A percentile compares a stretch with the other conserved stretches of the same genome.
Evolutionary conservation across 2,113 vertebrate genomes (phyloP).

Genomic region (Dasyornis broadbenti): DNA sequence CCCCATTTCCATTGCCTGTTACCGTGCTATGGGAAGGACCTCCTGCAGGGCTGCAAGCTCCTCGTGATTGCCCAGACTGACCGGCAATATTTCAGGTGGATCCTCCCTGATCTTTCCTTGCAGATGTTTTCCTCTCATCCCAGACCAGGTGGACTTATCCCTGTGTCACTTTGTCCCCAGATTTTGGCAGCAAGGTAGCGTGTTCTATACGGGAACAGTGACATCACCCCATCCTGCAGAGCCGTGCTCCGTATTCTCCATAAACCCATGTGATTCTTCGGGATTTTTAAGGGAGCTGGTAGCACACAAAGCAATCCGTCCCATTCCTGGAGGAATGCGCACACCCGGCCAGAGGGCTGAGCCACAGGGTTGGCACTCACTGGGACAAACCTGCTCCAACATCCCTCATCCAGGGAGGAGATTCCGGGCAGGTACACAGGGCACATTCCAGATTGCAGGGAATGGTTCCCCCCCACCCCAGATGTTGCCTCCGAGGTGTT

Average conservation of each 20-base stretch:
- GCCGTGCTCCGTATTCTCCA: neutral
- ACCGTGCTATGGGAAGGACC: neutral
- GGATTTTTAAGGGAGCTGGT: neutral
- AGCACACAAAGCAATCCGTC: fast-evolving
- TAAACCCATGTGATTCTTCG: neutral
- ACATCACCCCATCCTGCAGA: neutral
- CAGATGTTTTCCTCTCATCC: neutral
- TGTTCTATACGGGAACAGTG: fast-evolving
- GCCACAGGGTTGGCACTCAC: fast-evolving
- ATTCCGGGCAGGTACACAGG: fast-evolving
- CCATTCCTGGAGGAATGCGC: neutral
- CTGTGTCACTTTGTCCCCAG: neutral
- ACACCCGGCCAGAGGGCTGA: no score
- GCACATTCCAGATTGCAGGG: neutral
- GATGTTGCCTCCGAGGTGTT: neutral
- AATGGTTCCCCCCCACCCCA: fast-evolving
- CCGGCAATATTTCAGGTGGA: neutral
- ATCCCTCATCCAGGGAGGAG: fast-evolving
- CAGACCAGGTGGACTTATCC: fast-evolving
- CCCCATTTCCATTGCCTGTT: neutral
- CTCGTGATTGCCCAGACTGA: neutral
- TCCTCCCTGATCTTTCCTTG: neutral
- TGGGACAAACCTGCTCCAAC: fast-evolving
- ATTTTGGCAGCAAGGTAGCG: neutral
- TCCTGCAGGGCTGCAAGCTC: neutral